Base-by-base conservation (phyloP, 37 sponge, comb jelly and placozoan species). In the Geodia barretti region DNA sequence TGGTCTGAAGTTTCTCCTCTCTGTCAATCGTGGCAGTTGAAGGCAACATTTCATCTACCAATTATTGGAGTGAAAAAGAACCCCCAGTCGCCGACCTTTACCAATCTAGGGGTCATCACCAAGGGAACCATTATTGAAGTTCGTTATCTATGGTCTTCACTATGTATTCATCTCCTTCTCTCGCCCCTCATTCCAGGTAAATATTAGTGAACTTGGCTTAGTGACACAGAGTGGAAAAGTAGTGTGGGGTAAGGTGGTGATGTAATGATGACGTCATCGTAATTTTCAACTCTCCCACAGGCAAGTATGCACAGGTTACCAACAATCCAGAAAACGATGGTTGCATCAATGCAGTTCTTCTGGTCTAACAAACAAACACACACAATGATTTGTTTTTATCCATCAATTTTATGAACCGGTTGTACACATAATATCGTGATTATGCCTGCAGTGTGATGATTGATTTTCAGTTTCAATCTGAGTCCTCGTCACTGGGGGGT, bases 311-410 rank as follows among this genome's bases (percentile, higher is more conserved):
- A n/a, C 99, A 99, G 70, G 99, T 99, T 1, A 99, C 99, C 0
- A 99, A 99, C 62, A 77, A 96, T 83, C 99, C 99, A 41, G 99
- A 99, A 70, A 99, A 99, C 81, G 99, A 99, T 73, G 99, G 99
- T 62, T 99, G 99, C 47, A 94, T 99, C 60, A 99, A 99, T 92
- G 99, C 97, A 54, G 99, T 99, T 7, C 67, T 99, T 69, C 67
- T 99, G 36, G 99, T 99, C 25, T 97, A 60, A n/a, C 66, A 65
- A 5, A 29, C 30, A 65, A 4, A n/a, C 31, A 65, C 31, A n/a
- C 26, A 65, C 66, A n/a, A 5, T 65, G 7, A n/a, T 8, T 29
- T 8, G 20, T 63, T 29, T 63, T 2, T 7, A 63, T 20, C 25
- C 64, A 63, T 29, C 25, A 63, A 63, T 29, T 29, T 29, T 29